A percentile compares a stretch with the other conserved stretches of the same genome.
Evolutionary conservation across 2,888 invertebrate species (phyloP).

Genomic region (Rhingia campestris): DNA sequence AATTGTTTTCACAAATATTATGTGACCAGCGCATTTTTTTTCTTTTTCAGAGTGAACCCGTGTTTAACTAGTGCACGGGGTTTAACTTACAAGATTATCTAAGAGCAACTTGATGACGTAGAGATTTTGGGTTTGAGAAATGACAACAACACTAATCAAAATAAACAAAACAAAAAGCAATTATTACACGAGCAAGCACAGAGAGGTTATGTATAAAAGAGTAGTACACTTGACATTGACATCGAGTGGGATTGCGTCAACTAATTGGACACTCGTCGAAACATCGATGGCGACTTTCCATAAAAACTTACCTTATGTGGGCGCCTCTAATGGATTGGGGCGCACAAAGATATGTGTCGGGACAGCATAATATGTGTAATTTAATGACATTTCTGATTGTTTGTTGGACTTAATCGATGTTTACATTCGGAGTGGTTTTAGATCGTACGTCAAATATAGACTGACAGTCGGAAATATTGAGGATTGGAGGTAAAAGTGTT

Average conservation of each 20-base stretch:
- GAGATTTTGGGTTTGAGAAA: neutral
- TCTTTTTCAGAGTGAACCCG: neutral
- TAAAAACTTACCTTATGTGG: too few species aligned
- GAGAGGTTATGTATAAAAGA: neutral
- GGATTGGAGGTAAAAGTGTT: too few species aligned
- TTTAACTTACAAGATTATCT: slow-evolving; percentile 4
- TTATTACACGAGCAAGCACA: neutral
- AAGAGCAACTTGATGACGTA: neutral
- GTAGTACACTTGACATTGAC: neutral
- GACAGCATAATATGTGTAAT: too few species aligned
- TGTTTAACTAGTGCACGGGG: neutral
- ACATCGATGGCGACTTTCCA: neutral
- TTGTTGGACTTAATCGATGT: too few species aligned
- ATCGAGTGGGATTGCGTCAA: neutral
- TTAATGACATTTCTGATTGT: too few species aligned
- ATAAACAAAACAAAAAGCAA: neutral
- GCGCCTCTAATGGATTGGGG: too few species aligned
- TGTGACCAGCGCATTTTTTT: slow-evolving; percentile 7
- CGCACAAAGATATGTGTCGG: too few species aligned
- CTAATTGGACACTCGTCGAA: neutral
- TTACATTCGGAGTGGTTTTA: too few species aligned
- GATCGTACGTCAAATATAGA: too few species aligned
- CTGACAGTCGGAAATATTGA: too few species aligned
- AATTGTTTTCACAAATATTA: slow-evolving; percentile 12
- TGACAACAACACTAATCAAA: neutral